A percentile compares a stretch with the other conserved stretches of the same genome.
Evolutionary conservation across 1,140 invertebrate species (phyloP).

Genomic region (Achroia grisella): DNA sequence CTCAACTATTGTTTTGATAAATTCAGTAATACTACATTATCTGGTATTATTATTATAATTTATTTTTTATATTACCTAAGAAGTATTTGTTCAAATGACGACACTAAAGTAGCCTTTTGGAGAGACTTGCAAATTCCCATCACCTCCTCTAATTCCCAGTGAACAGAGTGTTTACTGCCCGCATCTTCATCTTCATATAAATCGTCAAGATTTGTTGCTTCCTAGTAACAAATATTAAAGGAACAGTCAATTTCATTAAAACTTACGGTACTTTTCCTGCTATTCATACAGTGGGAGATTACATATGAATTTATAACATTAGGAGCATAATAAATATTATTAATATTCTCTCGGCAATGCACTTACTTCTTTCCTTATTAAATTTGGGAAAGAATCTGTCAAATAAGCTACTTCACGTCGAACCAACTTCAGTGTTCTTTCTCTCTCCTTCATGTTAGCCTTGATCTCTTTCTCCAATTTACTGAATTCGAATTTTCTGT

Average conservation of each 20-base stretch:
- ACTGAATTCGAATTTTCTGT: slow-evolving; percentile 75
- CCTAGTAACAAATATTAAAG: slow-evolving; percentile 29
- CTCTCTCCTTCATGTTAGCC: slow-evolving; percentile 76
- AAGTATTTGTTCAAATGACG: slow-evolving; percentile 62
- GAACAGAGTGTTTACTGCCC: slow-evolving; percentile 57
- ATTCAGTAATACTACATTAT: too few relatives aligned
- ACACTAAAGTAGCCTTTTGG: slow-evolving; percentile 61
- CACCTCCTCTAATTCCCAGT: slow-evolving; percentile 68
- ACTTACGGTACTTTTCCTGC: too few relatives aligned
- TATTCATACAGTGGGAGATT: too few relatives aligned
- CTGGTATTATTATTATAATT: not conserved
- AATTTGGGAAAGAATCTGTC: slow-evolving; percentile 72
- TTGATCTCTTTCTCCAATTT: slow-evolving; percentile 73
- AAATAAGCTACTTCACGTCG: slow-evolving; percentile 73
- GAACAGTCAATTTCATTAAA: slow-evolving; percentile 16
- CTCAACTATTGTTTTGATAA: too few relatives aligned
- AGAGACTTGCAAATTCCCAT: slow-evolving; percentile 72
- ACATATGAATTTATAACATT: too few relatives aligned
- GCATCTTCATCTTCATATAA: slow-evolving; percentile 65
- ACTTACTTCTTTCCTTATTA: slow-evolving; percentile 76
- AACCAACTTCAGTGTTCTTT: slow-evolving; percentile 70
- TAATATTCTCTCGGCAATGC: too few relatives aligned
- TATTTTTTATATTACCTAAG: slow-evolving; percentile 43
- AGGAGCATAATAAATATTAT: too few relatives aligned
- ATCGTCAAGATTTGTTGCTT: slow-evolving; percentile 52